phyloP scores from a whole-genome alignment of 2,113 vertebrate species.

The Elephas maximus region DNA sequence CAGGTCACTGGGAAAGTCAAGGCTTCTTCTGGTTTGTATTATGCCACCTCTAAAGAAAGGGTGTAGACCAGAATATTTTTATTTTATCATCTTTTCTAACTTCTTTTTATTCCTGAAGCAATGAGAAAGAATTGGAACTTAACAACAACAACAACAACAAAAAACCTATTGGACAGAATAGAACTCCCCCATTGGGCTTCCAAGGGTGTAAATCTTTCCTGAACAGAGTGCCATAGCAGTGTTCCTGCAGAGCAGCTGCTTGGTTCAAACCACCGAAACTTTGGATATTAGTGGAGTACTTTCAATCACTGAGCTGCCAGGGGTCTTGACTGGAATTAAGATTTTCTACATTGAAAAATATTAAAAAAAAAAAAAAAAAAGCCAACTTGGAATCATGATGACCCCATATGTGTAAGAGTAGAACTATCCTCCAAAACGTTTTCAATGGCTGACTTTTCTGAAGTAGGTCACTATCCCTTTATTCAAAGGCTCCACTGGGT shows the following conservation, averaged over 20 bases:
- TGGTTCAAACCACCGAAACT: too few species aligned
- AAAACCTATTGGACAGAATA: too few species aligned
- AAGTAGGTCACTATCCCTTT: neutral
- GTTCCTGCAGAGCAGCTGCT: too few species aligned
- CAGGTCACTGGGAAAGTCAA: neutral
- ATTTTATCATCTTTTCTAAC: neutral
- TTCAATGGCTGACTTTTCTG: neutral
- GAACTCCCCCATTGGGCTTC: too few species aligned
- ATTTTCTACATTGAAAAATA: neutral
- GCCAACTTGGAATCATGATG: neutral
- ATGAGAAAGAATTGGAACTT: neutral
- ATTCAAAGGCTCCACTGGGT: neutral
- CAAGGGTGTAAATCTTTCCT: too few species aligned
- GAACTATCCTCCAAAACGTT: neutral
- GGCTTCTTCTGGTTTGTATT: neutral
- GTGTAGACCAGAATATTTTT: neutral
- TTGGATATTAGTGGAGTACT: too few species aligned
- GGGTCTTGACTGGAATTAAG: too few species aligned
- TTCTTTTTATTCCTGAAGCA: neutral
- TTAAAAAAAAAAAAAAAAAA: neutral
- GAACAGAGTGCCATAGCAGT: too few species aligned
- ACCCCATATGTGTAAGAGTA: neutral
- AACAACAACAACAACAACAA: too few species aligned
- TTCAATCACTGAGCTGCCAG: too few species aligned
- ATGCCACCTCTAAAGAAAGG: neutral